These are phyloP conservation scores for Pantala flavescens DNA, from an alignment of 1,140 invertebrate species.

Conservation along the genomic window DNA sequence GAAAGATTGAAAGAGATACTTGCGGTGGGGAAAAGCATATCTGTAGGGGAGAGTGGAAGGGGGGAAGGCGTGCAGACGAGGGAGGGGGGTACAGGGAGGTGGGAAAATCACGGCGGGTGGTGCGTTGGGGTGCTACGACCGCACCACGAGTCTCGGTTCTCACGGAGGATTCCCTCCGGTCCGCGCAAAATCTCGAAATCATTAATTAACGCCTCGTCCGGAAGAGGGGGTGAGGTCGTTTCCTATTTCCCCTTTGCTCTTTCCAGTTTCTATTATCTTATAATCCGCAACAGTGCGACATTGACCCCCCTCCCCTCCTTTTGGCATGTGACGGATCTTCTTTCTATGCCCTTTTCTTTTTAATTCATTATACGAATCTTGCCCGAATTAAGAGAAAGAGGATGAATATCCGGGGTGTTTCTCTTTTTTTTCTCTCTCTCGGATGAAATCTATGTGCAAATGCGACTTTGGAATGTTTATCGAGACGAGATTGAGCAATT, in stretches of 20 bases:
- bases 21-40: neutral
- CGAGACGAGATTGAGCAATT: no score
- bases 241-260: neutral
- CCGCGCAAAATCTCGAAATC: slow-evolving; percentile 4
- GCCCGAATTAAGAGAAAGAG: no score
- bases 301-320: neutral
- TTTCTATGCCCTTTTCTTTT: neutral
- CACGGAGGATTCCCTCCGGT: neutral
- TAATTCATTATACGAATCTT: no score
- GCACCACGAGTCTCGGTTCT: neutral
- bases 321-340: neutral
- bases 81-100: neutral
- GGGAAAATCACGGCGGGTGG: neutral
- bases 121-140: neutral
- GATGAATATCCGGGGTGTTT: no score
- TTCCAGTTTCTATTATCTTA: neutral
- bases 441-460: no score
- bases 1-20: neutral
- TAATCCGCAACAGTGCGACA: neutral
- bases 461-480: no score
- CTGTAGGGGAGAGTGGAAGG: neutral
- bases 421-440: no score
- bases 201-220: neutral
- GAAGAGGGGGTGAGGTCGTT: neutral
- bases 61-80: neutral